These are phyloP conservation scores for Echeneis naucrates DNA, from an alignment of 2,797 vertebrate genomes.

Conservation along the genomic window DNA sequence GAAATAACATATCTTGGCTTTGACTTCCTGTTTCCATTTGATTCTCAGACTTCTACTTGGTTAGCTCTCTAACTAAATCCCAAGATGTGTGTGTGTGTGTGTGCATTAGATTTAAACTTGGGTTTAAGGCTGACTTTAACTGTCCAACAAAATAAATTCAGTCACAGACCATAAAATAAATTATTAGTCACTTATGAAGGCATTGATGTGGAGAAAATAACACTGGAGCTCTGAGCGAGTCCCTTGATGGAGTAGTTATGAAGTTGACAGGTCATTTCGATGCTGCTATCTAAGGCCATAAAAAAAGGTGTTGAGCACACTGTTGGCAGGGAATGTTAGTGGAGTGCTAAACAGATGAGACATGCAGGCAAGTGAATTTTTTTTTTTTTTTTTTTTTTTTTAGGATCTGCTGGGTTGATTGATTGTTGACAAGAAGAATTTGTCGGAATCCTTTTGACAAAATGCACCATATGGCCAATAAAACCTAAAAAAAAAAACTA, in stretches of 20 bases:
- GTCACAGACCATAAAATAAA: conserved; percentile 3
- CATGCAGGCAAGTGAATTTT: conserved; percentile 22
- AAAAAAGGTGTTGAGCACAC: conserved; percentile 57
- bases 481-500: too few species aligned
- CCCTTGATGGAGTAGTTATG: conserved; percentile 53
- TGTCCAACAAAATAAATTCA: background rate
- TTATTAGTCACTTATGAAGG: conserved; percentile 27
- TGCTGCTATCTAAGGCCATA: conserved; percentile 61
- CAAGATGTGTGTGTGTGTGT: background rate
- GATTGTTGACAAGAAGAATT: conserved; percentile 31
- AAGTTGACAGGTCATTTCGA: conserved; percentile 64
- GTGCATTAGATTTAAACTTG: background rate
- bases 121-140: background rate
- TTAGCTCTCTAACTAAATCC: background rate
- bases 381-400: background rate
- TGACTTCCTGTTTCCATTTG: background rate
- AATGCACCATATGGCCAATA: background rate
- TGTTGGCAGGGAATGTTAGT: conserved; percentile 38
- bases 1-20: background rate
- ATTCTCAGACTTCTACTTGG: background rate
- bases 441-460: conserved; percentile 11
- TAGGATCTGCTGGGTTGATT: conserved; percentile 4
- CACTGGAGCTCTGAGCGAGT: conserved; percentile 16
- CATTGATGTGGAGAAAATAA: conserved; percentile 47
- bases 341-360: conserved; percentile 30